These are phyloP conservation scores for Platygyra sinensis DNA, from an alignment of 64 coral and sea anemone genomes.

Conservation along the genomic window DNA sequence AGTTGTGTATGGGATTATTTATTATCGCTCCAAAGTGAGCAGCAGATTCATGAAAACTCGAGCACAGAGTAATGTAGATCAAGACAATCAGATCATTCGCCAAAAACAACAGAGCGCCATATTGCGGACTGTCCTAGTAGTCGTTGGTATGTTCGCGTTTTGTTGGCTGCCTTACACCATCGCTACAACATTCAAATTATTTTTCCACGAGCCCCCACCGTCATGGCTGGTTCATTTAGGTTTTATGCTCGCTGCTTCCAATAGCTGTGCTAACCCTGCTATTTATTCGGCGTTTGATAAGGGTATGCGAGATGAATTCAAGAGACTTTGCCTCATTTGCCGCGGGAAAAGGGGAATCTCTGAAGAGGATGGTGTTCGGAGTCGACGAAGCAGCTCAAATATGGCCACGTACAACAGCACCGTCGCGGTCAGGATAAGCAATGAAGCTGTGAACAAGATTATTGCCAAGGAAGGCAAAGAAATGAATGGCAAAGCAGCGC, in stretches of 20 bases:
- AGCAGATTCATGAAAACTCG: slow-evolving; percentile 25
- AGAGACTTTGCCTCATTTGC: slow-evolving; percentile 26
- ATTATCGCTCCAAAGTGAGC: slow-evolving; percentile 45
- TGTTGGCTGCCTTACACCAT: slow-evolving; percentile 89
- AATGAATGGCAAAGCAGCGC: background rate
- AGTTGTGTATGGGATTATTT: slow-evolving; percentile 68
- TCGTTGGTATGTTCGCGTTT: slow-evolving; percentile 63
- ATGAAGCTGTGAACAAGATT: slow-evolving; percentile 27
- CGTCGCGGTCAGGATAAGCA: slow-evolving; percentile 9
- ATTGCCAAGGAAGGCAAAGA: background rate
- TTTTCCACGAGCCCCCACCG: slow-evolving; percentile 51
- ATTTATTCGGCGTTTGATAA: slow-evolving; percentile 83
- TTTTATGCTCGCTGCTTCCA: slow-evolving; percentile 62
- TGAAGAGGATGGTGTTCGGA: background rate
- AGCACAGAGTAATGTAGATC: background rate
- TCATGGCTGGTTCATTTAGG: slow-evolving; percentile 82
- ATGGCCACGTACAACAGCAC: slow-evolving; percentile 11
- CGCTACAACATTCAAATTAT: slow-evolving; percentile 72
- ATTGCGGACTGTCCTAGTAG: slow-evolving; percentile 67
- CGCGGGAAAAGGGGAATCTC: background rate
- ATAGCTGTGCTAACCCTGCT: slow-evolving; percentile 66
- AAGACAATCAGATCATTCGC: slow-evolving; percentile 2
- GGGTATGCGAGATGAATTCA: slow-evolving; percentile 33
- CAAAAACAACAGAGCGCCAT: slow-evolving; percentile 59
- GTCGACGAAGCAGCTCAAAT: slow-evolving; percentile 38